These are phyloP conservation scores for Sardinella longiceps DNA, from an alignment of 2,797 vertebrate species.

Conservation along the genomic window DNA sequence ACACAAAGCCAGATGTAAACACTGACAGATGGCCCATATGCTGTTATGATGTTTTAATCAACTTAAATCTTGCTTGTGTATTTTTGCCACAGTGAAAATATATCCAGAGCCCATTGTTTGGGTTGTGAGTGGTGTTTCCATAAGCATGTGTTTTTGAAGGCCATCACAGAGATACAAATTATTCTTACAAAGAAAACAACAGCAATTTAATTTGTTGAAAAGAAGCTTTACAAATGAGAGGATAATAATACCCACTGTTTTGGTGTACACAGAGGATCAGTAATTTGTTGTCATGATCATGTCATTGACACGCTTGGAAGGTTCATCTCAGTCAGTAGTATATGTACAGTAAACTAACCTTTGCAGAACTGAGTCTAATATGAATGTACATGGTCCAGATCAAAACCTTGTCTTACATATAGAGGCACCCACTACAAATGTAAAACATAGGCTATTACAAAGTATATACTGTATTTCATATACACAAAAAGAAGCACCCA, in stretches of 20 bases:
- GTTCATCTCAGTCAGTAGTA: neutral
- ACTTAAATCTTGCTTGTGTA: neutral
- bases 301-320: neutral
- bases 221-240: neutral
- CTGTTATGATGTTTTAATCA: neutral
- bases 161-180: neutral
- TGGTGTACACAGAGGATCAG: neutral
- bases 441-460: too few relatives aligned
- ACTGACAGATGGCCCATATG: neutral
- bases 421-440: too few relatives aligned
- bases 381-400: neutral
- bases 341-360: neutral
- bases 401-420: neutral
- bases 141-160: neutral
- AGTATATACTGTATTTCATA: too few relatives aligned
- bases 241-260: neutral
- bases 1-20: slow-evolving; percentile 9
- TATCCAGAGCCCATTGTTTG: neutral
- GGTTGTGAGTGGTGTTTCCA: neutral
- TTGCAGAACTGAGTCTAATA: neutral
- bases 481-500: too few relatives aligned
- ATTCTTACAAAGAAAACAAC: too few relatives aligned
- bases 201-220: neutral
- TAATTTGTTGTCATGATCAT: neutral
- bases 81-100: neutral